These are phyloP conservation scores for Chrysochloris asiatica DNA, from an alignment of 2,113 vertebrate genomes.

Conservation along the genomic window DNA sequence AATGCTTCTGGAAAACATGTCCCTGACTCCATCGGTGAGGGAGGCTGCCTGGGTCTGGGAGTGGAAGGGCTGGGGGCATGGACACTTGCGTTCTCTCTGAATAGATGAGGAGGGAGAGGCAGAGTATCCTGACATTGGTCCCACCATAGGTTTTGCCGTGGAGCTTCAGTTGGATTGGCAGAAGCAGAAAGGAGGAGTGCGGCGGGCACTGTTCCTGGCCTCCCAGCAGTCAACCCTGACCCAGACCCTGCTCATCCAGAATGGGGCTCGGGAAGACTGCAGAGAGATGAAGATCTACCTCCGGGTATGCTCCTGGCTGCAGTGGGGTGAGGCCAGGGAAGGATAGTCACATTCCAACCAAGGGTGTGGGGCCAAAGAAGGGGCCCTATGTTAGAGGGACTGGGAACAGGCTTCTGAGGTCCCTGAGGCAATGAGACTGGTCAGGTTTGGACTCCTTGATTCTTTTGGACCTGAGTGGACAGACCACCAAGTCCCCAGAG, in stretches of 20 bases:
- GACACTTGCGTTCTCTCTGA: background rate
- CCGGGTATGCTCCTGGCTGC: constrained; percentile 80
- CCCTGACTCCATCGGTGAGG: constrained; percentile 90
- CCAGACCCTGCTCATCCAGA: constrained; percentile 83
- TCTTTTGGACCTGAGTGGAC: background rate
- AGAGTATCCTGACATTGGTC: rapidly evolving
- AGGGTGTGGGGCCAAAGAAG: background rate
- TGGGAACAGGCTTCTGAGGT: background rate
- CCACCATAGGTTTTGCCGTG: constrained; percentile 87
- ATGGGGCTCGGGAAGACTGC: constrained; percentile 85
- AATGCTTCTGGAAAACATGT: constrained; percentile 93
- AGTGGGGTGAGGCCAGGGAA: rapidly evolving
- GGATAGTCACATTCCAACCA: background rate
- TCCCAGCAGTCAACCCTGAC: constrained; percentile 86
- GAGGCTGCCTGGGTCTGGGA: background rate
- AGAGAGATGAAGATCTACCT: constrained; percentile 91
- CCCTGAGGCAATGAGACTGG: background rate
- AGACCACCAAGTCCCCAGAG: background rate
- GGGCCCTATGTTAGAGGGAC: background rate
- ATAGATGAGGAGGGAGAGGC: background rate
- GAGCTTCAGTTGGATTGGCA: constrained; percentile 91
- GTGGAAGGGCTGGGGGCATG: background rate
- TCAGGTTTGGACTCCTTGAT: background rate
- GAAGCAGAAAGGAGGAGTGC: constrained; percentile 90
- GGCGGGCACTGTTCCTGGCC: constrained; percentile 89